Base-by-base conservation (phyloP, 2,888 invertebrate genomes). In the Drosophila planitibia region DNA sequence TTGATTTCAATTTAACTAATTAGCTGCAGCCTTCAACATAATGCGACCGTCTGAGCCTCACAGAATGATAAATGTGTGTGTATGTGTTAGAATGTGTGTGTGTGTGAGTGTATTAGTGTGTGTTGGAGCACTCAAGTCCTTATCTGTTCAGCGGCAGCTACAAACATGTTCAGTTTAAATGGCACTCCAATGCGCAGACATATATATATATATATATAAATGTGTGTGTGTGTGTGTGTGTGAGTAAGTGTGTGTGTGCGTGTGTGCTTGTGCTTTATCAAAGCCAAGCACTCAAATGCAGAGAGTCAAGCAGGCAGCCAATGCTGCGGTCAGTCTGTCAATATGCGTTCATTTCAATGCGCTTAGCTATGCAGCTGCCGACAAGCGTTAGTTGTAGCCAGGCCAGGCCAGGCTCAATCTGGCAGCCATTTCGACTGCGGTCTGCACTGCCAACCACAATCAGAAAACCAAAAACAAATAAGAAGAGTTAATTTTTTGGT, bases 1-100 rank as follows among this genome's bases (percentile, higher is more conserved):
- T 91, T 91, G 92, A 92, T 92, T 92, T 92, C 91, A 92, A 92
- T 92, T 92, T 86, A 90, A 91, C 91, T 91, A 91, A 91, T 91
- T 91, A 92, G 92, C 85, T 86, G 75, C 79, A 76, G 81, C 85
- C 85, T 81, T 80, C 86, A 85, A 84, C 88, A 86, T 90, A 70
- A 76, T 84, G 82, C 65, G 71, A 75, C 67, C 74, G 70, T 64
- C 71, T 65, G 64, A 71, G 86, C 69, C 32, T 22, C 54, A 54
- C 10, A 35, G 10, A 37, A 4, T 28, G 28, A 57, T 28, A 47
- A 28, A 47, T 55, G 10, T 51, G 28, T 16, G 10, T 12, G 6
- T 22, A 10, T 39, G 35, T 10, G 35, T 35, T 35, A 4, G 19
- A 39, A 22, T 44, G 53, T 52, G 30, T 51, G 32, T 68, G n/a